phyloP scores from a whole-genome alignment of 2,888 invertebrate species.

The Anthoptus insignis region DNA sequence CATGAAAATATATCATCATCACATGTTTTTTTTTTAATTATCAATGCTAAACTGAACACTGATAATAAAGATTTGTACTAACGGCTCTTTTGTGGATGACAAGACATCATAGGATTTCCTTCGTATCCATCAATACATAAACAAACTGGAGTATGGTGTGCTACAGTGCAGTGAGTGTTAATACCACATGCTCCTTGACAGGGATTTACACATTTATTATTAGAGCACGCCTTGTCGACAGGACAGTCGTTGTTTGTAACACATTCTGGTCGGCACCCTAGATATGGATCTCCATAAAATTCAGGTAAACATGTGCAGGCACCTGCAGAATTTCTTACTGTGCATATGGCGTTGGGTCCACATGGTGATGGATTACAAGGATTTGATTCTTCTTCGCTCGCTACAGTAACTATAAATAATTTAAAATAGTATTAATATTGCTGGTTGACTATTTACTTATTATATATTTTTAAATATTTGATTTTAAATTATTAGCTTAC shows the following conservation, averaged over 20 bases:
- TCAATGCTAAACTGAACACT: background rate
- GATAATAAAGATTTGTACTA: constrained; percentile 57
- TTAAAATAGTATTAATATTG: constrained; percentile 11
- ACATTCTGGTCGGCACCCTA: constrained; percentile 95
- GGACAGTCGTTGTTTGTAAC: constrained; percentile 94
- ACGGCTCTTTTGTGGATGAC: constrained; percentile 79
- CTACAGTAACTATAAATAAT: constrained; percentile 76
- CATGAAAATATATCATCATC: too few species aligned
- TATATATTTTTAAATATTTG: too few species aligned
- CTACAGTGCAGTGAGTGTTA: constrained; percentile 92
- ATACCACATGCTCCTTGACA: constrained; percentile 94
- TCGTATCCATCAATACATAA: constrained; percentile 92
- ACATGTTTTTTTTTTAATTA: too few species aligned
- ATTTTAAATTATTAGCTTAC: constrained; percentile 58
- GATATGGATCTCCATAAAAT: constrained; percentile 96
- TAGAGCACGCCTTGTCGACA: constrained; percentile 92
- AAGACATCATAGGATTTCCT: constrained; percentile 91
- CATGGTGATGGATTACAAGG: constrained; percentile 96
- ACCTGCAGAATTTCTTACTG: constrained; percentile 93
- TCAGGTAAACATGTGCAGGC: constrained; percentile 94
- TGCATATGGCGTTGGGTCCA: constrained; percentile 95
- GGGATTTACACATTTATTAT: constrained; percentile 95
- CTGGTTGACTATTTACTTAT: background rate
- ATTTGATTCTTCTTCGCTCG: constrained; percentile 89
- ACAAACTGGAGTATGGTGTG: constrained; percentile 94